These are phyloP conservation scores for Thryonomys swinderianus DNA, from an alignment of 2,113 vertebrate genomes.

Conservation along the genomic window DNA sequence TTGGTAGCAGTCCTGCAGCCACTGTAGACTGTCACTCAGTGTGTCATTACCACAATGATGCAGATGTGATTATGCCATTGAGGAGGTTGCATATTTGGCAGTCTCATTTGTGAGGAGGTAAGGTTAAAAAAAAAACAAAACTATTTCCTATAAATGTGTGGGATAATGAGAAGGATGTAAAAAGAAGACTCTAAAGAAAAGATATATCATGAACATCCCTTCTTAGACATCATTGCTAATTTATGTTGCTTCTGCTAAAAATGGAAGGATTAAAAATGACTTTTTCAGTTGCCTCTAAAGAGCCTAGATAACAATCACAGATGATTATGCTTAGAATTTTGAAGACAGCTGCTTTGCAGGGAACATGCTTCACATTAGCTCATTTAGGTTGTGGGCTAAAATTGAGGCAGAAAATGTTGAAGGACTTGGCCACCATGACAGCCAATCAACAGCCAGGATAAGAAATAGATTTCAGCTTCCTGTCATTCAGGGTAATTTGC, in stretches of 20 bases:
- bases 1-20: background rate
- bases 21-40: background rate
- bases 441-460: background rate
- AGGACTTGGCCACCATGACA: conserved; percentile 46
- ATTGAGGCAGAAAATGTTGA: conserved; percentile 18
- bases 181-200: conserved; percentile 44
- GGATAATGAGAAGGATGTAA: background rate
- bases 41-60: background rate
- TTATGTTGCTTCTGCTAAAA: conserved; percentile 62
- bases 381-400: conserved; percentile 56
- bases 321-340: conserved; percentile 69
- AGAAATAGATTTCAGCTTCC: conserved; percentile 60
- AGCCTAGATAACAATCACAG: conserved; percentile 62
- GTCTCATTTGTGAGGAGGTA: background rate
- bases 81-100: background rate
- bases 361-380: conserved; percentile 58
- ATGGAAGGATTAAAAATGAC: conserved; percentile 42
- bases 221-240: conserved; percentile 52
- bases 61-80: background rate
- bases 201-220: background rate
- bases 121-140: background rate
- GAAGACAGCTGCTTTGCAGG: conserved; percentile 61
- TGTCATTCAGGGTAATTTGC: conserved; percentile 56
- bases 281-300: conserved; percentile 53
- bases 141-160: background rate